A percentile compares a stretch with the other conserved stretches of the same genome.
Conservation (phyloP, 2,888 invertebrate genomes). For the Cantharis rustica region DNA sequence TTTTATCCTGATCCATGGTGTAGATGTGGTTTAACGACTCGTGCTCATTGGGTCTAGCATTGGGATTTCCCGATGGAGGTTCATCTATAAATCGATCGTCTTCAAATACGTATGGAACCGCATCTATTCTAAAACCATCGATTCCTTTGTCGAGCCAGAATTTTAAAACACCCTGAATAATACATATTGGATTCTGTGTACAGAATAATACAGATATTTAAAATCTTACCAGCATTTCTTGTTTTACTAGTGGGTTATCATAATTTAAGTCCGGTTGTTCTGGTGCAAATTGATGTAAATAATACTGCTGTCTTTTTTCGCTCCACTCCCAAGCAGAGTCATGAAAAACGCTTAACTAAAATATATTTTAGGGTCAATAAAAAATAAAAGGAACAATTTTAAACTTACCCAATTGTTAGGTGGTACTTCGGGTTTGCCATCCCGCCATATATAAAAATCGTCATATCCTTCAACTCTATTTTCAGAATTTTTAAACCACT, state of each 20-base stretch:
- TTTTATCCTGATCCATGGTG: slow-evolving; percentile 63
- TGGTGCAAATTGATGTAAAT: slow-evolving; percentile 77
- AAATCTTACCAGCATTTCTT: slow-evolving; percentile 66
- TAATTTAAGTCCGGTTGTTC: slow-evolving; percentile 84
- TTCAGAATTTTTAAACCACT: slow-evolving; percentile 80
- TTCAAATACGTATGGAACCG: slow-evolving; percentile 63
- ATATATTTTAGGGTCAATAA: neutral
- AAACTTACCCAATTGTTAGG: slow-evolving; percentile 78
- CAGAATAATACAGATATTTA: no score
- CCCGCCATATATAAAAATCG: slow-evolving; percentile 82
- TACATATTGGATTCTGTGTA: no score
- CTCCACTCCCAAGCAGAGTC: slow-evolving; percentile 45
- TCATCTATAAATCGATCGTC: slow-evolving; percentile 52
- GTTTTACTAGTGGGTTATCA: slow-evolving; percentile 69
- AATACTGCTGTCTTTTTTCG: slow-evolving; percentile 60
- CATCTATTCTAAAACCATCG: slow-evolving; percentile 86
- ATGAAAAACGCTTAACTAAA: slow-evolving; percentile 44
- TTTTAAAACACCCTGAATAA: slow-evolving; percentile 64
- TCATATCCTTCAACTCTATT: slow-evolving; percentile 64
- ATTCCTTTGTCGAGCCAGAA: slow-evolving; percentile 86
- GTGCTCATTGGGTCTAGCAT: slow-evolving; percentile 54
- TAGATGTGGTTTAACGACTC: slow-evolving; percentile 66
- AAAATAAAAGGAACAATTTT: neutral
- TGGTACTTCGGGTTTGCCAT: slow-evolving; percentile 55
- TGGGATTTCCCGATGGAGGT: slow-evolving; percentile 44